phyloP scores from a whole-genome alignment of 1,140 invertebrate species.

The Bradynema listronoti region DNA sequence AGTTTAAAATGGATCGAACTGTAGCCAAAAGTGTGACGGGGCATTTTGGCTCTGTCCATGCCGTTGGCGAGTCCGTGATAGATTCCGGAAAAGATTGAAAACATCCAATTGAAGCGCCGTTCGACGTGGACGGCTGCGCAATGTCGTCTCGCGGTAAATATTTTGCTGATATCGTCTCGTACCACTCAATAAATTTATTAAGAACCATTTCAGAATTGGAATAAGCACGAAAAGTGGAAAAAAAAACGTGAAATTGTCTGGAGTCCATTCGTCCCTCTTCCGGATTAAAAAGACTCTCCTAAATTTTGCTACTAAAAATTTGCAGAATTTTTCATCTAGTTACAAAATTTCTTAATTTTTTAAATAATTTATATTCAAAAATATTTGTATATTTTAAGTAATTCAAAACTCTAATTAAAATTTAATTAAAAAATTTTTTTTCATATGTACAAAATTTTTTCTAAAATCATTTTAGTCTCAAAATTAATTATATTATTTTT shows the following conservation, averaged over 20 bases:
- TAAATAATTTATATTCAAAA: no score
- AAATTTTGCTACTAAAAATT: conserved; percentile 11
- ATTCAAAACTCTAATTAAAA: no score
- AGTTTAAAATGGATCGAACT: conserved; percentile 68
- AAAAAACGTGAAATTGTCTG: conserved; percentile 92
- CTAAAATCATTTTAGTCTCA: no score
- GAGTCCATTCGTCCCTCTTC: conserved; percentile 92
- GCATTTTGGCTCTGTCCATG: background rate
- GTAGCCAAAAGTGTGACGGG: conserved; percentile 14
- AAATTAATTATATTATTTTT: no score
- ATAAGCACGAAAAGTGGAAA: conserved; percentile 85
- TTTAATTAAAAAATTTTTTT: no score
- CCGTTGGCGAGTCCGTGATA: background rate
- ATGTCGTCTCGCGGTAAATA: no score
- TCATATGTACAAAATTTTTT: no score
- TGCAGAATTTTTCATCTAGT: background rate
- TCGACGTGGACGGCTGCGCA: no score
- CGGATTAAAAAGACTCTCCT: conserved; percentile 59
- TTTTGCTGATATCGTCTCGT: no score
- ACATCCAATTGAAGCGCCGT: no score
- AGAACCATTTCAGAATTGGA: conserved; percentile 74
- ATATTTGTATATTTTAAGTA: no score
- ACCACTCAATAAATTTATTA: conserved; percentile 72
- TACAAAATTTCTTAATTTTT: conserved; percentile 15
- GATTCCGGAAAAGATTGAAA: no score